phyloP scores from a whole-genome alignment of 2,797 vertebrate species.

The Chelon labrosus region DNA sequence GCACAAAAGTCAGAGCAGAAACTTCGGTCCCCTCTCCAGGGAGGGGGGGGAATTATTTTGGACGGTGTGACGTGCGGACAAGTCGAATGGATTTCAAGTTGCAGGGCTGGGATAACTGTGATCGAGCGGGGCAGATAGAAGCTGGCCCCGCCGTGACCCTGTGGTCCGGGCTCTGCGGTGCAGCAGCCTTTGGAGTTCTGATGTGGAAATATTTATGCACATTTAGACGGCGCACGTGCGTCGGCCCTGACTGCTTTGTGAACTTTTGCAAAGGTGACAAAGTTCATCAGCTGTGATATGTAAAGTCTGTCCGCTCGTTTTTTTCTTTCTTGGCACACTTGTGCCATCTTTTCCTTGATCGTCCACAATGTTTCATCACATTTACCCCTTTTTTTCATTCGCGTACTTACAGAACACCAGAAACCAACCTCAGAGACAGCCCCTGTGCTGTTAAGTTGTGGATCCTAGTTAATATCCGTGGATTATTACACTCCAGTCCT shows the following conservation, averaged over 20 bases:
- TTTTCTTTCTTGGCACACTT: background rate
- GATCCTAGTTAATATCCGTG: constrained; percentile 67
- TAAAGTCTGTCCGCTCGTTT: constrained; percentile 45
- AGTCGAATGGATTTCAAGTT: constrained; percentile 17
- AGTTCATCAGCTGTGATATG: constrained; percentile 47
- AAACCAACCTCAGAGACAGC: constrained; percentile 35
- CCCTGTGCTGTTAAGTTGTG: constrained; percentile 37
- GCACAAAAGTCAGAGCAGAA: background rate
- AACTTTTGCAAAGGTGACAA: constrained; percentile 58
- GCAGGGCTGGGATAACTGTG: background rate
- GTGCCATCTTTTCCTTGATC: constrained; percentile 12
- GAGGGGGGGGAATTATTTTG: background rate
- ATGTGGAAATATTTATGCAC: constrained; percentile 44
- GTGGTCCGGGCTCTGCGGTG: constrained; percentile 22
- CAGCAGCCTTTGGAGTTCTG: constrained; percentile 11
- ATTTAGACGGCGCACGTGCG: constrained; percentile 13
- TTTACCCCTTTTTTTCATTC: constrained; percentile 18
- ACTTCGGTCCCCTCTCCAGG: background rate
- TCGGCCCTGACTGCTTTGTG: constrained; percentile 28
- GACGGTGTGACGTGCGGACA: constrained; percentile 17
- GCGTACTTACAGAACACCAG: constrained; percentile 34
- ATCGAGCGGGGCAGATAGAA: background rate
- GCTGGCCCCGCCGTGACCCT: constrained; percentile 41
- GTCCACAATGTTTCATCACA: constrained; percentile 2
- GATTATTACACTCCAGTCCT: constrained; percentile 72